A percentile compares a stretch with the other conserved stretches of the same genome.
These are phyloP conservation scores for Rapana venosa DNA, from an alignment of 2,888 invertebrate species.

Conservation along the genomic window DNA sequence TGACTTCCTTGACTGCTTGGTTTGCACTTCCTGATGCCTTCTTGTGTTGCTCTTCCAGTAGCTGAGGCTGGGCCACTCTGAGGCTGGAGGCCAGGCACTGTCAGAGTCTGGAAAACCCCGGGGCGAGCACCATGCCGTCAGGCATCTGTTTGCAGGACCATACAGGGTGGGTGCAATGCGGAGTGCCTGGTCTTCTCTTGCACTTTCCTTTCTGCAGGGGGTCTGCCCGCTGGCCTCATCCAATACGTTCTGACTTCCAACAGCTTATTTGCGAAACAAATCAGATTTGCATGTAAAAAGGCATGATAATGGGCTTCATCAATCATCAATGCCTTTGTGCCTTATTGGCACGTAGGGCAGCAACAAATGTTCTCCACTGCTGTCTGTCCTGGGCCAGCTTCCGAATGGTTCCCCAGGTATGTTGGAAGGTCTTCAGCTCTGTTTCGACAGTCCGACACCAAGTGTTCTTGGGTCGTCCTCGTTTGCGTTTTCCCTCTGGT, in stretches of 20 bases:
- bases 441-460: too few species aligned
- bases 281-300: too few species aligned
- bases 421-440: too few species aligned
- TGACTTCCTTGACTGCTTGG: neutral
- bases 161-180: neutral
- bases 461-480: too few species aligned
- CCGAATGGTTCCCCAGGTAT: too few species aligned
- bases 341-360: too few species aligned
- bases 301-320: too few species aligned
- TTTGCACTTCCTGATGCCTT: neutral
- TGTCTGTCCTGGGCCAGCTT: too few species aligned
- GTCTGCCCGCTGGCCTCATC: constrained; percentile 22
- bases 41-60: neutral
- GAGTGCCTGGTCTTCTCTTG: constrained; percentile 13
- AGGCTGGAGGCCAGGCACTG: constrained; percentile 25
- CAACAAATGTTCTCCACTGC: too few species aligned
- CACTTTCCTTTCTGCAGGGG: neutral
- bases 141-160: constrained; percentile 23
- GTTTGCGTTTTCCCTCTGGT: too few species aligned
- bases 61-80: neutral
- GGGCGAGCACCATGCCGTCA: constrained; percentile 37
- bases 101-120: constrained; percentile 26
- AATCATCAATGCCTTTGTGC: too few species aligned
- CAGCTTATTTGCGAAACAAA: too few species aligned
- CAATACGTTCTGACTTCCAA: constrained; percentile 28